These are phyloP conservation scores for Micronycteris hirsuta DNA, from an alignment of 2,113 vertebrate genomes.

Conservation along the genomic window DNA sequence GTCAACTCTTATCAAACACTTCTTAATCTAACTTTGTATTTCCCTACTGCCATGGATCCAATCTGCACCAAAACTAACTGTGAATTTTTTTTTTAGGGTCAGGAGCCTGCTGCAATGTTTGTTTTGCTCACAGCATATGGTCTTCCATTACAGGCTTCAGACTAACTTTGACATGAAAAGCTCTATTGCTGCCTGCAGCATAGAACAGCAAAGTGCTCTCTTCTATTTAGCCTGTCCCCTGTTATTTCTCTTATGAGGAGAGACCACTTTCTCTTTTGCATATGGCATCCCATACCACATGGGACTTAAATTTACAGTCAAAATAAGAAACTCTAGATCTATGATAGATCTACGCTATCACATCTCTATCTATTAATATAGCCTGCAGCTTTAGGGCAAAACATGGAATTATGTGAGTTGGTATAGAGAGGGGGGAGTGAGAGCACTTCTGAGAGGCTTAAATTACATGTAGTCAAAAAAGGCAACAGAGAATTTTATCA, in stretches of 20 bases:
- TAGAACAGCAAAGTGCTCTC: background rate
- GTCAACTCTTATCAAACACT: slow-evolving; percentile 3
- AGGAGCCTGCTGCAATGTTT: background rate
- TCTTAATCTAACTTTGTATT: slow-evolving; percentile 32
- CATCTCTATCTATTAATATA: background rate
- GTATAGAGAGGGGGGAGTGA: background rate
- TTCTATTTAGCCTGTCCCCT: background rate
- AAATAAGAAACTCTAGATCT: background rate
- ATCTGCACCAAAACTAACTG: background rate
- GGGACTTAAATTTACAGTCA: background rate
- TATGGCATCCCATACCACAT: background rate
- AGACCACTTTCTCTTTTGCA: background rate
- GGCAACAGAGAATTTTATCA: background rate
- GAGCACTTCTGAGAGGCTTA: background rate
- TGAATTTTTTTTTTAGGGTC: background rate
- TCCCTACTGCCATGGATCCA: background rate
- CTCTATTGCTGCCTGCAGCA: background rate
- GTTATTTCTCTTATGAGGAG: background rate
- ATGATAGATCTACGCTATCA: background rate
- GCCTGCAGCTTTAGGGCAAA: background rate
- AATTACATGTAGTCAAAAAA: background rate
- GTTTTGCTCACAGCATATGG: slow-evolving; percentile 11
- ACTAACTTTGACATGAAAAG: slow-evolving; percentile 37
- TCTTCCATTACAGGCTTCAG: background rate
- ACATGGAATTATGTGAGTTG: background rate